These are phyloP conservation scores for Myotis findleyi DNA, from an alignment of 2,797 vertebrate species.

Conservation along the genomic window DNA sequence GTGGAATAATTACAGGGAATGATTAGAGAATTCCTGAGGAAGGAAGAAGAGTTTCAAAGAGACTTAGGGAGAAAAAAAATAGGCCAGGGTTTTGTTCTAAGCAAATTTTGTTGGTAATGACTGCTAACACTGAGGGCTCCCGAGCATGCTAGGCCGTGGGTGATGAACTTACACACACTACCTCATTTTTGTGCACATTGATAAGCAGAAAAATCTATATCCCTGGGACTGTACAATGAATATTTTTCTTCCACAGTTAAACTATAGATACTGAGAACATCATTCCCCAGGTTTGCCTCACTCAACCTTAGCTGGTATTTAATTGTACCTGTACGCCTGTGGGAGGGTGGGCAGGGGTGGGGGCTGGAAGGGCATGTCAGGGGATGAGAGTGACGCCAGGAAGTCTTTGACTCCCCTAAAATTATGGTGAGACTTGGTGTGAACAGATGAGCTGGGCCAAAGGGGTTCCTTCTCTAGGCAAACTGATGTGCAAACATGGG, in stretches of 20 bases:
- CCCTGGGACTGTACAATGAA: neutral
- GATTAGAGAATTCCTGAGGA: neutral
- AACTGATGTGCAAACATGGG: neutral
- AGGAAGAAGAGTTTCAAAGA: conserved; percentile 12
- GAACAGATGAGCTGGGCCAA: neutral
- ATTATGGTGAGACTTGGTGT: neutral
- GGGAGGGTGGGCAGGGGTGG: neutral
- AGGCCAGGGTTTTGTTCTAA: neutral
- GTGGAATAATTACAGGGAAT: conserved; percentile 34
- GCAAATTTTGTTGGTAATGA: neutral
- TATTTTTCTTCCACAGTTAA: neutral
- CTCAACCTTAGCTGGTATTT: neutral
- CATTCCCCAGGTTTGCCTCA: neutral
- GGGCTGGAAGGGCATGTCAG: neutral
- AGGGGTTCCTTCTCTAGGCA: neutral
- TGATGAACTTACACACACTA: neutral
- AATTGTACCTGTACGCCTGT: neutral
- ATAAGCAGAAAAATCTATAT: neutral
- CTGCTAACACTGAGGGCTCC: neutral
- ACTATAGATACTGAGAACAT: neutral
- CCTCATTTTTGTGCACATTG: neutral
- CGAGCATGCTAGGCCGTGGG: no score
- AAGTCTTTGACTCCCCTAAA: neutral
- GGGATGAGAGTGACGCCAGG: neutral
- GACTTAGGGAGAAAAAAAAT: neutral